Base-by-base conservation (phyloP, 2,113 vertebrate genomes). In the Ciconia boyciana region DNA sequence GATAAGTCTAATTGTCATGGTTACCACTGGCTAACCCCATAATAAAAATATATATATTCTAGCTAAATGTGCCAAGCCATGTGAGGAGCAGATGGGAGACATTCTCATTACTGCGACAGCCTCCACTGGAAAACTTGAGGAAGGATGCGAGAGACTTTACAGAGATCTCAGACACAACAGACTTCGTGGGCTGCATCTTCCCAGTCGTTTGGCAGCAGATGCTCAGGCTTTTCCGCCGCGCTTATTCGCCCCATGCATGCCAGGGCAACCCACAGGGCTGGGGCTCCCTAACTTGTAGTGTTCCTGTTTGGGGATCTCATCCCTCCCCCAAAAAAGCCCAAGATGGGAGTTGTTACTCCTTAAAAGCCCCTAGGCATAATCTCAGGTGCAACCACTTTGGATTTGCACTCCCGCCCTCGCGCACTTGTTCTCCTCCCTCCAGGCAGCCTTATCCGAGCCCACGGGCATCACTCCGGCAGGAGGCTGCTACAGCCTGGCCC, bases 1-100 rank as follows among this genome's bases (percentile, higher is more conserved):
- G 98, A 97, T 98, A 97, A 98, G 97, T 98, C 98, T 98, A 96
- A 97, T 98, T 34, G 97, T 98, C 98, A 98, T 98, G 98, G 98
- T 98, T 98, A 98, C 98, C 95, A 97, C 89, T 83, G 95, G 95
- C 97, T 97, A 97, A 96, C 96, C 95, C 95, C 93, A 83, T 92
- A 98, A 98, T 97, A 97, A 96, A 97, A 84, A 98, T 96, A 96
- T 92, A 93, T 96, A 95, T 96, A 93, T 94, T 96, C 94, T 93
- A 91, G 77, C 87, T 79, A 94, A 95, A 97, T 84, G 91, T 91
- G 96, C 94, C 97, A 92, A 65, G 82, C 91, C 84, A 92, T 88
- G 94, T 92, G 95, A 95, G 86, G 78, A 96, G 87, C 95, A 97
- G 97, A 95, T 91, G 96, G 96, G 88, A 97, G 95, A 97, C 89